Base-by-base conservation (phyloP, 2,113 vertebrate genomes). In the Cryptotis parvus region DNA sequence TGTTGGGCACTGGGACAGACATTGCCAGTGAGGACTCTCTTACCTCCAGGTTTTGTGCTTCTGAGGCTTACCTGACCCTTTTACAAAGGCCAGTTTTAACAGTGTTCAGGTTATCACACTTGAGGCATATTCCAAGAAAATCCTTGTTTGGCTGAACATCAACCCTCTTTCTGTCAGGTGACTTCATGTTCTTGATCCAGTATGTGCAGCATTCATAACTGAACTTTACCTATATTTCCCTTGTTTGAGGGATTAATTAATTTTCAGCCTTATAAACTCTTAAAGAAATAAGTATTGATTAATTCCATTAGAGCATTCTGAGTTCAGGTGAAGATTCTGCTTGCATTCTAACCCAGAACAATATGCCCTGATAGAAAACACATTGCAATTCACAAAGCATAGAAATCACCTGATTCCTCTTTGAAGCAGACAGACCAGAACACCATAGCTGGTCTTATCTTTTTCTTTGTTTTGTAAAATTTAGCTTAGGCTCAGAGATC, bases 131-230 rank as follows among this genome's bases (percentile, higher is more conserved):
- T 18, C 31, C 2, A 63, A 68, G 22, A 29, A 61, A 63, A 29
- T 52, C n/a, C 33, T 66, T 14, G 2, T 68, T 37, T 73, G 55
- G 75, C 20, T 31, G 72, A 69, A 61, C 1, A 61, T 18, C 61
- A 74, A 27, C 35, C 74, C 63, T 92, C 73, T 90, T 63, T 84
- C 72, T 69, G 69, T 84, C 6, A 72, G 27, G 22, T 68, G n/a
- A 81, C 37, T 39, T 66, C 58, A 61, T 52, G 22, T 20, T 81
- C 16, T 45, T 35, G n/a, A 63, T 81, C 26, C 20, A 70, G 39
- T 80, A 52, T 55, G 12, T 26, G 1, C 35, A 45, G 68, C 52
- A 43, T 85, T 88, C 45, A n/a, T 33, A 41, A 65, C 58, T 81
- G 35, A 55, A 88, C 4, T 33, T 22, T 87, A 1, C 35, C 49